Evolutionary conservation across 2,113 vertebrate species (phyloP).

Genomic region (Helogale parvula): DNA sequence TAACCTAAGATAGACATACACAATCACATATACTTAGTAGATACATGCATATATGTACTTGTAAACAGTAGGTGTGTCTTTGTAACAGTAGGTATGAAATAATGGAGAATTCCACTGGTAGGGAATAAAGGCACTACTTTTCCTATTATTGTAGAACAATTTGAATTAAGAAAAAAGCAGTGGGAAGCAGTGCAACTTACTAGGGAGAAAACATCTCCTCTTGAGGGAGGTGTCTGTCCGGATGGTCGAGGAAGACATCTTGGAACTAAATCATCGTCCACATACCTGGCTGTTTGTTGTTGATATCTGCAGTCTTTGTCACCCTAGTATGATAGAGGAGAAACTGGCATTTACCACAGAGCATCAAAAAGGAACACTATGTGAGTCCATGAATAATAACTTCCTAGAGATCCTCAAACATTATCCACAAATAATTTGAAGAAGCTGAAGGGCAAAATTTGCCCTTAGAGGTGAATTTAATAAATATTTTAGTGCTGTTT

Average conservation of each 20-base stretch:
- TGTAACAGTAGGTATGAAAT: background rate
- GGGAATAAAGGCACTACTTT: background rate
- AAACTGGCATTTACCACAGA: background rate
- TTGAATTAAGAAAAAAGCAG: background rate
- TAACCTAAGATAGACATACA: background rate
- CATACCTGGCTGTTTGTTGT: background rate
- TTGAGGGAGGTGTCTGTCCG: background rate
- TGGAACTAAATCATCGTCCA: background rate
- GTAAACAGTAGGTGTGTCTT: fast-evolving
- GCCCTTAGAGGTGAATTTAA: background rate
- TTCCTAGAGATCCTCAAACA: background rate
- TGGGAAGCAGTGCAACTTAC: background rate
- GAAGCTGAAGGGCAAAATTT: background rate
- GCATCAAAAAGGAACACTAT: background rate
- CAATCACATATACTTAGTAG: background rate
- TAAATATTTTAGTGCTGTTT: background rate
- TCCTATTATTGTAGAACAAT: background rate
- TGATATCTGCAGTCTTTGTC: background rate
- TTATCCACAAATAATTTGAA: conserved; percentile 20
- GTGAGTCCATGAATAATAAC: background rate
- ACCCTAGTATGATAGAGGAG: background rate
- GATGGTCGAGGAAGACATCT: background rate
- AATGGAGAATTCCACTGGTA: background rate
- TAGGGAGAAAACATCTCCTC: background rate
- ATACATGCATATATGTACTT: background rate